Conservation (phyloP, 2,888 invertebrate species). For the Lordiphosa fenestrarum region DNA sequence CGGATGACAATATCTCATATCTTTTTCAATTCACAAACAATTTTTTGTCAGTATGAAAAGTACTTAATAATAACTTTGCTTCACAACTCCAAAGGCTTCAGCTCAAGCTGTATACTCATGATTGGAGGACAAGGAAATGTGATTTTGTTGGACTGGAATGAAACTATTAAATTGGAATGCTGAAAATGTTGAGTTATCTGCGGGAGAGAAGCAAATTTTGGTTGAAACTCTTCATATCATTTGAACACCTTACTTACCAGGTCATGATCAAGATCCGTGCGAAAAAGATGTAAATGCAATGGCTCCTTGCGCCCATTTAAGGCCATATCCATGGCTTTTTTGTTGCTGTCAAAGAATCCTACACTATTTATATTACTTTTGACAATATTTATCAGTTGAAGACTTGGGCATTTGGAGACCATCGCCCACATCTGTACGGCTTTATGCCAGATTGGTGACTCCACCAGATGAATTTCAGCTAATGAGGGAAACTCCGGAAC, state of each 20-base stretch:
- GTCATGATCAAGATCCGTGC: neutral
- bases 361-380: conserved; percentile 1
- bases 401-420: conserved; percentile 16
- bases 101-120: neutral
- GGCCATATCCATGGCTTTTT: conserved; percentile 8
- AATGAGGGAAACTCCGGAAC: conserved; percentile 13
- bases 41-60: no score
- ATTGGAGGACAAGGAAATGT: neutral
- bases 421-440: conserved; percentile 20
- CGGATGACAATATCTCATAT: no score
- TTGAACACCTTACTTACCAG: conserved; percentile 4
- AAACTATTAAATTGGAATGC: conserved; percentile 15
- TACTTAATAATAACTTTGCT: no score
- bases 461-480: conserved; percentile 22
- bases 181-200: conserved; percentile 17
- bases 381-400: conserved; percentile 7
- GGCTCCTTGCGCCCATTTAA: conserved; percentile 5
- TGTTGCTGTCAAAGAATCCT: conserved; percentile 9
- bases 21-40: no score
- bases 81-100: neutral
- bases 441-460: conserved; percentile 14
- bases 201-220: neutral
- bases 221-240: no score
- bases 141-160: neutral
- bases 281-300: conserved; percentile 9